A percentile compares a stretch with the other conserved stretches of the same genome.
Conservation (phyloP, 2,888 invertebrate genomes). For the Drepana falcataria region DNA sequence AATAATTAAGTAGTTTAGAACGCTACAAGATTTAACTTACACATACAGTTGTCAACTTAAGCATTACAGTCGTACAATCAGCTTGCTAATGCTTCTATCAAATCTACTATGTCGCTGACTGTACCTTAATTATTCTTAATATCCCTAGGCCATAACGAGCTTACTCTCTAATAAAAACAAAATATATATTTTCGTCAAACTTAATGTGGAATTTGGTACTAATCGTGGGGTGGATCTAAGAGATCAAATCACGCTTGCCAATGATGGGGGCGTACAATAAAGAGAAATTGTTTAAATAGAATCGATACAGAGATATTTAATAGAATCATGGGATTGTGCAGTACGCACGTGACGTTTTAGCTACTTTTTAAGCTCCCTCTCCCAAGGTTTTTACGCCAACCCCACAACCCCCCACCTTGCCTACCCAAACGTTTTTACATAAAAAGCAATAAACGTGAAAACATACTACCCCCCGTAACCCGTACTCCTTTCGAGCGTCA, state of each 20-base stretch:
- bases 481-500: too few relatives aligned
- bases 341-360: too few relatives aligned
- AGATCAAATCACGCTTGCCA: slow-evolving; percentile 12
- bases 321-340: too few relatives aligned
- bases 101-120: background rate
- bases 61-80: background rate
- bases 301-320: background rate
- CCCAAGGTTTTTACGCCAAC: too few relatives aligned
- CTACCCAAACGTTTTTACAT: too few relatives aligned
- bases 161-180: slow-evolving; percentile 1
- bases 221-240: slow-evolving; percentile 18
- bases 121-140: background rate
- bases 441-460: too few relatives aligned
- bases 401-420: too few relatives aligned
- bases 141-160: background rate
- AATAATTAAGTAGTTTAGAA: slow-evolving; percentile 17
- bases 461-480: too few relatives aligned
- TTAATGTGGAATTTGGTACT: slow-evolving; percentile 18
- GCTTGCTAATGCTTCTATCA: background rate
- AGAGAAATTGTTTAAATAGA: background rate
- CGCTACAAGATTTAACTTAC: slow-evolving; percentile 5
- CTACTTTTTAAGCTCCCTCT: too few relatives aligned
- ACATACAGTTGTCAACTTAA: slow-evolving; percentile 1
- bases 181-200: slow-evolving; percentile 17
- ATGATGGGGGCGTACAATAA: background rate